A percentile compares a stretch with the other conserved stretches of the same genome.
These are phyloP conservation scores for Ailuropoda melanoleuca DNA, from an alignment of 2,113 vertebrate species.

Conservation along the genomic window DNA sequence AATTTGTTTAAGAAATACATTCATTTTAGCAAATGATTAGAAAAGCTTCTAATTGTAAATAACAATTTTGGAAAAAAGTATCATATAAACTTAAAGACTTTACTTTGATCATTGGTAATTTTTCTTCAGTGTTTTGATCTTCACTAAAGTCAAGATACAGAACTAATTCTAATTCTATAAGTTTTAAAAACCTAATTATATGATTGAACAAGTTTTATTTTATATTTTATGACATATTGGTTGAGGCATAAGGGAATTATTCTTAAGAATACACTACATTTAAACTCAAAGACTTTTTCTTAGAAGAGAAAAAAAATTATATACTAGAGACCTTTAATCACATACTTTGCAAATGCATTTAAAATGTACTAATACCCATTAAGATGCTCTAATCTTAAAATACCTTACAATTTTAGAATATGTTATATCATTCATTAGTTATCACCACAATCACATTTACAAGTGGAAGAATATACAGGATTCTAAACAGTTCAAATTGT, in stretches of 20 bases:
- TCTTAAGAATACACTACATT: neutral
- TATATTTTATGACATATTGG: neutral
- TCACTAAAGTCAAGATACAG: neutral
- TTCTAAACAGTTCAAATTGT: neutral
- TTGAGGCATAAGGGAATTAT: neutral
- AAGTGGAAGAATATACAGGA: neutral
- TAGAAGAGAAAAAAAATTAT: neutral
- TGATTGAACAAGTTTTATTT: neutral
- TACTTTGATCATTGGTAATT: neutral
- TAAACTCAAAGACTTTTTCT: neutral
- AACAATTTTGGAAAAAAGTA: neutral
- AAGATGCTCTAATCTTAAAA: neutral
- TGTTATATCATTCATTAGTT: neutral
- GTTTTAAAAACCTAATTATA: neutral
- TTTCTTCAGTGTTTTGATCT: neutral
- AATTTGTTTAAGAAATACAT: neutral
- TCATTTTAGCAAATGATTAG: neutral
- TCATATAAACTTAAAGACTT: neutral
- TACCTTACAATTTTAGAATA: neutral
- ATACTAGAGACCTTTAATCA: neutral
- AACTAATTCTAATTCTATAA: neutral
- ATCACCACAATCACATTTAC: neutral
- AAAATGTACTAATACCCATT: neutral
- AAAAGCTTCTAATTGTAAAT: neutral
- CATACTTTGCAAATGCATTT: neutral